Conservation (phyloP, 2,797 vertebrate genomes). For the Hafferia zeledoni region DNA sequence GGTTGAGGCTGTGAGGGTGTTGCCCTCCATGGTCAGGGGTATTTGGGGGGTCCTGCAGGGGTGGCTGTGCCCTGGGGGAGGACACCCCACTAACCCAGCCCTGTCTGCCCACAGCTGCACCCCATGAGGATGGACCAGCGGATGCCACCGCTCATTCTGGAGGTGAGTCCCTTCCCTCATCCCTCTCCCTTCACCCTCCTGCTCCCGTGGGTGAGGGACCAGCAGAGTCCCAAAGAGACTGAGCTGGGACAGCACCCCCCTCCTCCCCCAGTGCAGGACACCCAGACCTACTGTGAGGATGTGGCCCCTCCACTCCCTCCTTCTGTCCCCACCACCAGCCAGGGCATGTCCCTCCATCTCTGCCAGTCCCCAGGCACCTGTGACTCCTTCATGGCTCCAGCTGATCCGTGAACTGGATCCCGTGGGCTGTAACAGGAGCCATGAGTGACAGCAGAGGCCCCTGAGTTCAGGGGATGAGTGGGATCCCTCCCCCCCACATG, state of each 20-base stretch:
- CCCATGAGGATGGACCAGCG: constrained; percentile 64
- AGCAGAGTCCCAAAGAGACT: accelerated
- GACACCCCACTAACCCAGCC: not conserved
- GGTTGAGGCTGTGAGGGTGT: not conserved
- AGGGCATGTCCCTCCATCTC: not conserved
- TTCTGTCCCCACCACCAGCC: accelerated
- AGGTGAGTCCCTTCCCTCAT: not conserved
- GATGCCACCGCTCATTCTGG: constrained; percentile 29
- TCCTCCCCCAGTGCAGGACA: no score
- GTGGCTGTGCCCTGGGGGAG: not conserved
- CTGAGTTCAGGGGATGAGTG: not conserved
- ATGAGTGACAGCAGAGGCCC: not conserved
- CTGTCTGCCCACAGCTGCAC: constrained; percentile 53
- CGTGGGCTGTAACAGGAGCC: accelerated
- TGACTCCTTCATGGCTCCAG: accelerated
- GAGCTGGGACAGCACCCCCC: not conserved
- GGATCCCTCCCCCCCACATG: not conserved
- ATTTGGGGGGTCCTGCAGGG: not conserved
- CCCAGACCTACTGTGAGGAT: not conserved
- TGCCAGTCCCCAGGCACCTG: not conserved
- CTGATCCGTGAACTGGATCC: not conserved
- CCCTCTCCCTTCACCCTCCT: not conserved
- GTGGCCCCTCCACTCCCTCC: not conserved
- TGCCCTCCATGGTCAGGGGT: not conserved
- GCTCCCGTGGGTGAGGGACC: not conserved